Evolutionary conservation across 1,140 invertebrate genomes (phyloP), one percentile per base, ranked within the genome.

Genomic region (Atta colombica): DNA sequence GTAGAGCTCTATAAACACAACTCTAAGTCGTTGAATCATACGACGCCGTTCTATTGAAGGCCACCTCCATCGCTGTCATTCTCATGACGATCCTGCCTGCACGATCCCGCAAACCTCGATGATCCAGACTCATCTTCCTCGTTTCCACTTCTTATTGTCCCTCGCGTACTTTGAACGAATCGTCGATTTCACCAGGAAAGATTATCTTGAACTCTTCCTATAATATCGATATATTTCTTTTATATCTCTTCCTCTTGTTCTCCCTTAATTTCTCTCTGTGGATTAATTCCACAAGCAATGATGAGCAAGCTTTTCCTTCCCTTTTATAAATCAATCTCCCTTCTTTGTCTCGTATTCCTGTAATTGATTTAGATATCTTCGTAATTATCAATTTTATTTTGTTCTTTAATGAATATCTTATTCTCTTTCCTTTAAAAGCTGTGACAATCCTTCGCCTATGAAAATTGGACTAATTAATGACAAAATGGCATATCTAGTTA

Each of bases 51-150:
- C 49, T 68, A 16, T 77, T 74, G 63, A 69, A 75, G 68, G 61
- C 35, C 45, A 71, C 39, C 35, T 12, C 49, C 12, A 7, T 31
- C 31, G 51, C 16, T 25, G 61, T 18, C 77, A 16, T 69, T 51
- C 35, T 8, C 25, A 72, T 21, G 61, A 51, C 35, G 49, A 66
- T 58, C 14, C 31, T 60, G 28, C 58, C 61, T 55, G 45, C 58
- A 61, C 69, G 49, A 69, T 69, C 14, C 28, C 21, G 58, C 6
- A 61, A 69, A 61, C 28, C 45, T 6, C 21, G 45, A 58, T 12
- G 60, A 21, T 74, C 60, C n/a, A n/a, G 25, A 53, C 45, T 78
- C 88, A 87, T 89, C 53, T 86, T 89, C 53, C 18, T 39, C 60
- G 31, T 80, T 31, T 49, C n/a, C n/a, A 21, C 16, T 12, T 21